Evolutionary conservation across 2,113 vertebrate genomes (phyloP).

Genomic region (Craseonycteris thonglongyai): DNA sequence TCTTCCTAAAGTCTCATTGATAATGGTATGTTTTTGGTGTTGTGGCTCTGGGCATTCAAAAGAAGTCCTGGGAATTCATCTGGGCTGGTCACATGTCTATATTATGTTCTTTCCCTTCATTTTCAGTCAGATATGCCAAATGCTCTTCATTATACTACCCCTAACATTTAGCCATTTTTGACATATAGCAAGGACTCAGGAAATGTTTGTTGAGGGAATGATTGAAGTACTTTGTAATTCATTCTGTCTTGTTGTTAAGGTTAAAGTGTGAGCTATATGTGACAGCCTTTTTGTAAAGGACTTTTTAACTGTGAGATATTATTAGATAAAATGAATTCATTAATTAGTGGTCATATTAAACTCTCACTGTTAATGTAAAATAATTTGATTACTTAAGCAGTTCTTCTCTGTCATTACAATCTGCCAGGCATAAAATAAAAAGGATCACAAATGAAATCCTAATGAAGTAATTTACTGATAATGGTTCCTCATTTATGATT

Average conservation of each 20-base stretch:
- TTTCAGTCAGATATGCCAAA: background rate
- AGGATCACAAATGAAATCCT: background rate
- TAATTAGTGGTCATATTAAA: background rate
- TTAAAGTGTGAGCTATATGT: background rate
- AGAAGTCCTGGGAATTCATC: background rate
- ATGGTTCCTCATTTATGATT: background rate
- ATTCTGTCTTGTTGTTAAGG: background rate
- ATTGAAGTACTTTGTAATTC: background rate
- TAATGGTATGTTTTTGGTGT: background rate
- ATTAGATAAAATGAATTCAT: background rate
- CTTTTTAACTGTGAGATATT: background rate
- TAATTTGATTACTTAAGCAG: conserved; percentile 2
- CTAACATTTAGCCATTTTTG: background rate
- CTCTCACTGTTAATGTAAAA: background rate
- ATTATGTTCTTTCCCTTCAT: background rate
- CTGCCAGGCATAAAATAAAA: background rate
- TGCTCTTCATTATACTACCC: background rate
- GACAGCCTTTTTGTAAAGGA: conserved; percentile 7
- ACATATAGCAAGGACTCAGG: background rate
- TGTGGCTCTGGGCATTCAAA: background rate
- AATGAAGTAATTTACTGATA: background rate
- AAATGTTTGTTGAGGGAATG: background rate
- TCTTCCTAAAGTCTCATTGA: background rate
- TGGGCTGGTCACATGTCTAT: background rate
- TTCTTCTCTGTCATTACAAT: background rate